A percentile compares a stretch with the other conserved stretches of the same genome.
Evolutionary conservation across 2,888 invertebrate genomes (phyloP).

Genomic region (Anagyrus pseudococci): DNA sequence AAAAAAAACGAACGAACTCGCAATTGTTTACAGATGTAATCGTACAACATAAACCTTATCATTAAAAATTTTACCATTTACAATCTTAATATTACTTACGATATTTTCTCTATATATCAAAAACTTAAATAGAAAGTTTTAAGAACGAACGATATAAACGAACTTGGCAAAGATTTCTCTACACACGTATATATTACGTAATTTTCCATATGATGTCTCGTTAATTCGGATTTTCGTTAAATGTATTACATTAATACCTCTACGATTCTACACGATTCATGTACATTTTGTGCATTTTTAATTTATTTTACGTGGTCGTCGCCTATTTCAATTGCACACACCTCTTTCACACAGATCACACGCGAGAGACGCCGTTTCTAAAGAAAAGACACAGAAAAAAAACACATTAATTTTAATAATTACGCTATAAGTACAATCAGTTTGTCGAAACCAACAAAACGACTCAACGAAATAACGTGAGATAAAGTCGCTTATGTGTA

Average conservation of each 20-base stretch:
- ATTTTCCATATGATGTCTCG: background rate
- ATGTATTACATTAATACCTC: background rate
- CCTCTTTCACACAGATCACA: too few species aligned
- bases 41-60: background rate
- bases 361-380: too few species aligned
- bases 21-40: background rate
- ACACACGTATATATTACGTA: background rate
- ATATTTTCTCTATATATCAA: too few species aligned
- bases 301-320: too few species aligned
- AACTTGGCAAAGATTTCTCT: background rate
- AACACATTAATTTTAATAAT: background rate
- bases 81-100: background rate
- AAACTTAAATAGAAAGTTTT: background rate
- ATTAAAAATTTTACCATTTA: background rate
- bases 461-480: background rate
- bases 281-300: constrained; percentile 36
- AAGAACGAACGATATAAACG: too few species aligned
- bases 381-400: too few species aligned
- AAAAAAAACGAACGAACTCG: too few species aligned
- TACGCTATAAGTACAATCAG: background rate
- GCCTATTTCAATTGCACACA: too few species aligned
- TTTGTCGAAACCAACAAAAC: background rate
- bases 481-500: background rate
- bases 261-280: constrained; percentile 8
- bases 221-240: constrained; percentile 1